Conservation (phyloP, 2,888 invertebrate species). For the Eupithecia tripunctaria region DNA sequence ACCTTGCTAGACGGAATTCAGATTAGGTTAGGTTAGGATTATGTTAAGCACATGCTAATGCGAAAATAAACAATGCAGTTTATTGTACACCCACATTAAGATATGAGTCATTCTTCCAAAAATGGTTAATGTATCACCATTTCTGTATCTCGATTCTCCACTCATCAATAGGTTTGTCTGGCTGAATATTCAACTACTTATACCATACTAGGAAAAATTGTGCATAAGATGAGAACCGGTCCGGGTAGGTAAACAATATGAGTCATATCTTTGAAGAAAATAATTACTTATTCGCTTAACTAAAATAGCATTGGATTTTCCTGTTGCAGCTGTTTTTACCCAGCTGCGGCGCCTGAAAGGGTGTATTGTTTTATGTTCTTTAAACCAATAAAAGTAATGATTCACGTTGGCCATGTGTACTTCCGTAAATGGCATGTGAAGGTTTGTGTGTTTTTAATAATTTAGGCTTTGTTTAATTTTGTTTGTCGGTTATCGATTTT, state of each 20-base stretch:
- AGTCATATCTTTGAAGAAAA: slow-evolving; percentile 60
- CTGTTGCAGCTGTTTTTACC: slow-evolving; percentile 51
- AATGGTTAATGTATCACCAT: slow-evolving; percentile 57
- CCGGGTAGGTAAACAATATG: slow-evolving; percentile 63
- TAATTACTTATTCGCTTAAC: slow-evolving; percentile 53
- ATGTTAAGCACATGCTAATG: slow-evolving; percentile 36
- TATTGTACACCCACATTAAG: slow-evolving; percentile 49
- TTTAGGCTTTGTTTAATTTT: not conserved
- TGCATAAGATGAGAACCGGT: slow-evolving; percentile 68
- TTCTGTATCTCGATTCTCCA: slow-evolving; percentile 60
- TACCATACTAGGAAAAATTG: slow-evolving; percentile 68
- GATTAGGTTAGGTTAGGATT: slow-evolving; percentile 32
- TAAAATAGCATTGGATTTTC: slow-evolving; percentile 57
- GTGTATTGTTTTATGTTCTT: slow-evolving; percentile 34
- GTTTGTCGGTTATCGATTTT: not conserved
- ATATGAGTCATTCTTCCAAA: slow-evolving; percentile 63
- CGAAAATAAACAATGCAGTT: slow-evolving; percentile 41
- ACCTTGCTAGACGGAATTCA: slow-evolving; percentile 11
- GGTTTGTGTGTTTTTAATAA: slow-evolving; percentile 20
- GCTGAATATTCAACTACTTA: slow-evolving; percentile 61
- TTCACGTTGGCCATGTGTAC: slow-evolving; percentile 35
- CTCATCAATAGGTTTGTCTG: slow-evolving; percentile 50
- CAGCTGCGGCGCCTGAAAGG: slow-evolving; percentile 41
- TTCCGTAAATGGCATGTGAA: slow-evolving; percentile 31
- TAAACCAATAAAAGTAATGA: slow-evolving; percentile 37